These are phyloP conservation scores for Lordiphosa collinella DNA, from an alignment of 1,140 invertebrate genomes.

Conservation along the genomic window DNA sequence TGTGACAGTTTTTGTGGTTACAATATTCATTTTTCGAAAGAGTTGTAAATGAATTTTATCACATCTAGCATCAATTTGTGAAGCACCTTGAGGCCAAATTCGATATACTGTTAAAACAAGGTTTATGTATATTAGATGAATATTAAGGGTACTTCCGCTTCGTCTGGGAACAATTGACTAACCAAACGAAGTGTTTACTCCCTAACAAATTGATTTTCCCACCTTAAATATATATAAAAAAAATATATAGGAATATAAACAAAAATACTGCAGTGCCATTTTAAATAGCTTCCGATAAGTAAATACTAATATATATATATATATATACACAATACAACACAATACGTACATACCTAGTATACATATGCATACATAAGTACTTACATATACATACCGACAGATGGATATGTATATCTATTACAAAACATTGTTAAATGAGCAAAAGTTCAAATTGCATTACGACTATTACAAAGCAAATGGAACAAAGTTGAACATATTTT, in stretches of 20 bases:
- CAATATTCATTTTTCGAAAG: too few species aligned
- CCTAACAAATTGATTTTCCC: slow-evolving; percentile 78
- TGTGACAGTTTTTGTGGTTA: too few species aligned
- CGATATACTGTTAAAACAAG: too few species aligned
- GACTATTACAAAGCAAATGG: slow-evolving; percentile 68
- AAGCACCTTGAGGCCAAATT: too few species aligned
- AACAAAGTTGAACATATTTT: slow-evolving; percentile 76
- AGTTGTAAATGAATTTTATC: too few species aligned
- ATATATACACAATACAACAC: slow-evolving; percentile 41
- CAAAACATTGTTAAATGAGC: slow-evolving; percentile 68
- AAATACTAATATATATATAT: slow-evolving; percentile 44
- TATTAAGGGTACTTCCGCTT: slow-evolving; percentile 35
- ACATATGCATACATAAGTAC: slow-evolving; percentile 39
- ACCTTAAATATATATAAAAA: slow-evolving; percentile 75
- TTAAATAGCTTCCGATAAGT: slow-evolving; percentile 79
- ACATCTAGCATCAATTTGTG: too few species aligned
- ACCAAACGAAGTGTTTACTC: slow-evolving; percentile 21
- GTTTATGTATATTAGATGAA: background rate
- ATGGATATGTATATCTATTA: slow-evolving; percentile 55
- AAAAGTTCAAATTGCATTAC: slow-evolving; percentile 74
- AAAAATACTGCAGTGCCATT: slow-evolving; percentile 79
- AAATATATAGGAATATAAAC: slow-evolving; percentile 26
- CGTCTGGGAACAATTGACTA: slow-evolving; percentile 14
- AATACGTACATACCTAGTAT: slow-evolving; percentile 57
- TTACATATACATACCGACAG: slow-evolving; percentile 11